phyloP scores from a whole-genome alignment of 2,113 vertebrate genomes.

The Pogonocichla stellata region DNA sequence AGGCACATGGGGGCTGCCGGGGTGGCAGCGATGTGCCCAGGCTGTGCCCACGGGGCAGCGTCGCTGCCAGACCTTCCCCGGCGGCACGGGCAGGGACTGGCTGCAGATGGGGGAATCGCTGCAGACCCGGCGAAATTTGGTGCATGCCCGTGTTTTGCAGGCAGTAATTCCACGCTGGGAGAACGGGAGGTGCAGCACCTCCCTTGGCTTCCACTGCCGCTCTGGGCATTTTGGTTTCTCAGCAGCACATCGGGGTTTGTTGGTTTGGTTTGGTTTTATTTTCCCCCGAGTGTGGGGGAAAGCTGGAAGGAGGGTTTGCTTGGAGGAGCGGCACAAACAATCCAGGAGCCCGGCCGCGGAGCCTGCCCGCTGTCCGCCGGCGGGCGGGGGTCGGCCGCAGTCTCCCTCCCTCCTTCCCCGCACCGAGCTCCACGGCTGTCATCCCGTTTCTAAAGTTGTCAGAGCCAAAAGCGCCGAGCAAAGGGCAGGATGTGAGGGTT shows the following conservation, averaged over 20 bases:
- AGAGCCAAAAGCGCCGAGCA: neutral
- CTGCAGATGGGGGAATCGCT: neutral
- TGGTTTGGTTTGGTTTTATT: neutral
- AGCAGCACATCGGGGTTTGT: neutral
- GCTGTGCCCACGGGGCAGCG: neutral
- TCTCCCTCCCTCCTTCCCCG: neutral
- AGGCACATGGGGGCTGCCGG: neutral
- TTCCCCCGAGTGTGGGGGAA: neutral
- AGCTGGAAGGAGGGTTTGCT: neutral
- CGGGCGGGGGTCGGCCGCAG: neutral
- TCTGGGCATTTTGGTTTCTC: neutral
- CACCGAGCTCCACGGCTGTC: fast-evolving
- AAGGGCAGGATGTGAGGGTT: neutral
- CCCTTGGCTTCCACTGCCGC: too few relatives aligned
- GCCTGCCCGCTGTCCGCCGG: neutral
- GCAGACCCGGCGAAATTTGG: neutral
- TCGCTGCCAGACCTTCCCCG: neutral
- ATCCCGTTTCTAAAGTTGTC: neutral
- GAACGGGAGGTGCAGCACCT: neutral
- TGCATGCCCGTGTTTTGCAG: neutral
- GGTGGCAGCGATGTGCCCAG: neutral
- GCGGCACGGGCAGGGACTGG: neutral
- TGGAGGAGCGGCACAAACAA: neutral
- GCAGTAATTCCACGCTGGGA: neutral
- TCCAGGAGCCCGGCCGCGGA: neutral